These are phyloP conservation scores for Villa cingulata DNA, from an alignment of 2,888 invertebrate genomes.

Conservation along the genomic window DNA sequence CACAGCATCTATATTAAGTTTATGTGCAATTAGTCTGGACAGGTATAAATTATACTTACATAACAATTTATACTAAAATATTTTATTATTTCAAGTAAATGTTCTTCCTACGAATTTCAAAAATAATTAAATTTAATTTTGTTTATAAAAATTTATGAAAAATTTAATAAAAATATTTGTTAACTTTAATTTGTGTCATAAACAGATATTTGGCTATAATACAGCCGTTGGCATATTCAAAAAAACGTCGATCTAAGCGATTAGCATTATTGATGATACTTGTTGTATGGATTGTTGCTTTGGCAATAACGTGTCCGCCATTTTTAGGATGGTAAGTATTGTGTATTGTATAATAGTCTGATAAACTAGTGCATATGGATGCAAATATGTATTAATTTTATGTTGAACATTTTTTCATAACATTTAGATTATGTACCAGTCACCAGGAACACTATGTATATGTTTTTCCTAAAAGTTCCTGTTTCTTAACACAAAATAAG, in stretches of 20 bases:
- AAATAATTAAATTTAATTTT: too few relatives aligned
- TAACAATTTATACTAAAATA: too few relatives aligned
- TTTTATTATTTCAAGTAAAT: too few relatives aligned
- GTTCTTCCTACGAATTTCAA: too few relatives aligned
- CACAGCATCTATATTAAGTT: constrained; percentile 84
- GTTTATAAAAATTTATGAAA: too few relatives aligned
- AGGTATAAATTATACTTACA: constrained; percentile 42
- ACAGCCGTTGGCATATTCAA: constrained; percentile 81
- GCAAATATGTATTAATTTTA: too few relatives aligned
- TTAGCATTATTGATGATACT: constrained; percentile 79
- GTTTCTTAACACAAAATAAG: too few relatives aligned
- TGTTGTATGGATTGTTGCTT: constrained; percentile 80
- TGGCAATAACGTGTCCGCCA: constrained; percentile 85
- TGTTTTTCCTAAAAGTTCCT: too few relatives aligned
- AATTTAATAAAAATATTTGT: too few relatives aligned
- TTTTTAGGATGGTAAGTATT: constrained; percentile 75
- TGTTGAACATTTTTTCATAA: neutral
- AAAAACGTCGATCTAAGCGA: constrained; percentile 71
- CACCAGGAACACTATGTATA: too few relatives aligned
- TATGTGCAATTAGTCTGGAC: constrained; percentile 87
- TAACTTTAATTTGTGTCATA: constrained; percentile 8
- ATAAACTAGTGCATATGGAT: too few relatives aligned
- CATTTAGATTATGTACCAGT: neutral
- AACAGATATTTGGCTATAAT: constrained; percentile 80
- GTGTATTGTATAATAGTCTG: too few relatives aligned